Conservation (phyloP, 2,888 invertebrate genomes). For the Polyommatus icarus region DNA sequence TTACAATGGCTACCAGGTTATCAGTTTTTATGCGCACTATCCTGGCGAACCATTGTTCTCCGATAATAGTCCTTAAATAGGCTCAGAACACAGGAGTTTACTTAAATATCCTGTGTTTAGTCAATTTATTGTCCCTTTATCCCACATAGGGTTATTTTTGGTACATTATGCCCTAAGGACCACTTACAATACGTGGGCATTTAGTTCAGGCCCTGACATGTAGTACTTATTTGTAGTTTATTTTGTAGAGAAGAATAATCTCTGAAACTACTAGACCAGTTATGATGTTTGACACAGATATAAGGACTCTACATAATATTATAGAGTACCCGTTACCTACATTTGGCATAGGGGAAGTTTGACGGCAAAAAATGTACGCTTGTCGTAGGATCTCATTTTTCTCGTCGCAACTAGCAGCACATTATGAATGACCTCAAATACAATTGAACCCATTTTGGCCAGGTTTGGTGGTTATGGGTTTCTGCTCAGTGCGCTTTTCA, state of each 20-base stretch:
- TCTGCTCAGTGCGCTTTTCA: neutral
- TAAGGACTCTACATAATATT: too few species aligned
- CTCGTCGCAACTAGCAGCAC: too few species aligned
- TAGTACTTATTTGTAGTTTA: neutral
- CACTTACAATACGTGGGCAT: too few species aligned
- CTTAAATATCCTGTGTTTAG: slow-evolving; percentile 26
- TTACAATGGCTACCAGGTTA: slow-evolving; percentile 10
- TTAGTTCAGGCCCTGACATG: neutral
- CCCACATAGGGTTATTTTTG: neutral
- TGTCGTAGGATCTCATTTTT: too few species aligned
- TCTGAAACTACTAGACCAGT: too few species aligned
- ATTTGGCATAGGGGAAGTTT: too few species aligned
- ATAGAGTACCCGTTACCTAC: too few species aligned
- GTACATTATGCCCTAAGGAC: neutral
- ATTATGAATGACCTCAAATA: too few species aligned
- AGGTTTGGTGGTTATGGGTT: too few species aligned
- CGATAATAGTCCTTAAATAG: slow-evolving; percentile 12
- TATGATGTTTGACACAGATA: too few species aligned
- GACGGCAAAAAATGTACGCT: too few species aligned
- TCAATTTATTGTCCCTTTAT: slow-evolving; percentile 23
- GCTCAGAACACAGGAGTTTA: neutral
- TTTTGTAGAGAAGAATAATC: neutral
- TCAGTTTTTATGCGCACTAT: slow-evolving; percentile 4
- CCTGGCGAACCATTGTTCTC: slow-evolving; percentile 13
- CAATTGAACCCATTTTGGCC: too few species aligned